Conservation (phyloP, 2,113 vertebrate genomes). For the Pandion haliaetus region DNA sequence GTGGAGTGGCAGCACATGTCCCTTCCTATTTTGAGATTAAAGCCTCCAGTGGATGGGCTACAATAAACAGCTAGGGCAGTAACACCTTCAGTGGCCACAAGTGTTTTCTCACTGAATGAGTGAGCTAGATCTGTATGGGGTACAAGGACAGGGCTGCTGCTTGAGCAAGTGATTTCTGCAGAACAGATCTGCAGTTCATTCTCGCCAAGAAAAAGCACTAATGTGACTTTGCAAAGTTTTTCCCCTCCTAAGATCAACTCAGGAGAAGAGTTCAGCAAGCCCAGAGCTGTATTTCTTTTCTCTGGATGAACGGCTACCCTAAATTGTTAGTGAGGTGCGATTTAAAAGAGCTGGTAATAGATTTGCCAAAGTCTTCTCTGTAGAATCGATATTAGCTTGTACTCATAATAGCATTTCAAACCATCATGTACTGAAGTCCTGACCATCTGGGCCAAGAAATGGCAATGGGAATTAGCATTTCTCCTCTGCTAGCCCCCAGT, state of each 20-base stretch:
- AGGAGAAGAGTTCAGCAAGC: not conserved
- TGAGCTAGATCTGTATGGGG: not conserved
- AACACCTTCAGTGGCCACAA: not conserved
- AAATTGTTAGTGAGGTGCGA: slow-evolving; percentile 21
- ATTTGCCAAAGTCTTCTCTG: slow-evolving; percentile 39
- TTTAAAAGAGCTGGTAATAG: slow-evolving; percentile 23
- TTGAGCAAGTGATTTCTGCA: not conserved
- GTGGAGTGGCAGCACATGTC: not conserved
- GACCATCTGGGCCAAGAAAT: slow-evolving; percentile 59
- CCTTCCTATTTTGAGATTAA: not conserved
- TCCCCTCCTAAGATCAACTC: not conserved
- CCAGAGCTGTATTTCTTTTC: slow-evolving; percentile 25
- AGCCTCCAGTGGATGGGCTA: not conserved
- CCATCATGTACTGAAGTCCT: not conserved
- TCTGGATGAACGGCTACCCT: not conserved
- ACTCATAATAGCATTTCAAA: slow-evolving; percentile 49
- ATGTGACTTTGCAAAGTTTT: slow-evolving; percentile 14
- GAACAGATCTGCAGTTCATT: not conserved
- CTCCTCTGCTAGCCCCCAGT: slow-evolving; percentile 17
- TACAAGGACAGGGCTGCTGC: not conserved
- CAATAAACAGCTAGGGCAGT: not conserved
- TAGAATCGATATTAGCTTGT: slow-evolving; percentile 43
- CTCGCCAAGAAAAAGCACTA: not conserved
- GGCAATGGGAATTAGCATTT: slow-evolving; percentile 40
- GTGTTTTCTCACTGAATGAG: not conserved